Base-by-base conservation (phyloP, 1,140 invertebrate genomes). In the Drepana arcuata region DNA sequence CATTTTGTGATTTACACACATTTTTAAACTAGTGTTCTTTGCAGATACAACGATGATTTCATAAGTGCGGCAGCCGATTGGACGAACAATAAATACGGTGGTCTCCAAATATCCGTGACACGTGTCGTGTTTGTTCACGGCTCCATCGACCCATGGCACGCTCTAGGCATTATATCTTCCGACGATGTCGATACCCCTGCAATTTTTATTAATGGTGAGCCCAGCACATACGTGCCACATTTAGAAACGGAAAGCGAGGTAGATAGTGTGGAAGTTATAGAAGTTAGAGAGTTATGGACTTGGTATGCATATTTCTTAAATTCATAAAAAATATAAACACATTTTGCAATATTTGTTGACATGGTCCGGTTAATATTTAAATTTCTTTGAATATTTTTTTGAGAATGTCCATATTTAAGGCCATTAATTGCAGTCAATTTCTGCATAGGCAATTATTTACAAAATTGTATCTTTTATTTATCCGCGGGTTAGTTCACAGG, bases 71-170 rank as follows among this genome's bases (percentile, higher is more conserved):
- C 86, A 13, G 87, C 93, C 2, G 58, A 86, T 1, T 84, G 88
- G 43, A 95, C 93, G 0, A 96, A 96, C 71, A 89, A 81, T 28
- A 82, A 90, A 13, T 97, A 96, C 62, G 95, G 95, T 2, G 94
- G 86, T 6, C 75, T 91, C 1, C 83, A 90, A 34, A 85, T 96
- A 12, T 74, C 89, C 21, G 89, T 90, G 0, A 88, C 85, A 1
- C 89, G 92, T 50, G 90, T 96, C 11, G 88, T 96, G 1, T 96
- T 92, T 68, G 91, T 95, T 16, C 95, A 97, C 69, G 96, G 96
- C 33, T 91, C 91, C 1, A 90, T 96, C 30, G 96, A 98, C 84
- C 96, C 95, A 3, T 97, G 96, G 96, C 95, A 97, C 85, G 91
- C 92, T 1, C 83, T 97, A 15, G 92, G 92, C 21, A 86, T 92